Percentiles rank a stretch among this genome's conserved stretches.
These are phyloP conservation scores for Cataglyphis livida DNA, from an alignment of 2,888 invertebrate species.

Conservation along the genomic window DNA sequence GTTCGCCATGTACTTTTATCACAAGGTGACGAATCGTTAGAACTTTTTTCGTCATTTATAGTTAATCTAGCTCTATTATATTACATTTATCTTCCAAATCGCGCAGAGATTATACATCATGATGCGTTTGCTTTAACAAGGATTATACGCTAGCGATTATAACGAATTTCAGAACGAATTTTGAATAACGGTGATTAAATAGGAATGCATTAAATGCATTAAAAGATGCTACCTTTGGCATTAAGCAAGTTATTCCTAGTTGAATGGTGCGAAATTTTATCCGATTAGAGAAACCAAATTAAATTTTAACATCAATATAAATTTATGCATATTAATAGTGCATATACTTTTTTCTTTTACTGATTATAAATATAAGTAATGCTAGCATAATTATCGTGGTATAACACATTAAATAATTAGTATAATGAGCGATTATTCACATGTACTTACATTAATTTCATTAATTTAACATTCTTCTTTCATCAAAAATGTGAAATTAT, in stretches of 20 bases:
- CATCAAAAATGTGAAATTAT: not conserved
- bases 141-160: not conserved
- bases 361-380: not conserved
- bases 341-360: not conserved
- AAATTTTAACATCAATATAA: not conserved
- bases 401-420: not conserved
- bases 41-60: not conserved
- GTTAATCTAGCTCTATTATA: not conserved
- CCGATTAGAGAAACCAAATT: not conserved
- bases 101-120: not conserved
- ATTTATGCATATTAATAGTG: not conserved
- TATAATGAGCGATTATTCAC: not conserved
- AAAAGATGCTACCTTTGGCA: not conserved
- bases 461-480: slow-evolving; percentile 1
- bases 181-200: slow-evolving; percentile 3
- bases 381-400: not conserved
- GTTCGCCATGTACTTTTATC: slow-evolving; percentile 28
- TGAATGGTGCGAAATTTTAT: not conserved
- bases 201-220: slow-evolving; percentile 11
- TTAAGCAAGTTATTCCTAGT: not conserved
- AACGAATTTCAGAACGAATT: slow-evolving; percentile 15
- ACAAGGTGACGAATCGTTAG: not conserved
- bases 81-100: slow-evolving; percentile 5
- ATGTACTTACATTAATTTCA: not conserved
- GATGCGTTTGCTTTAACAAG: not conserved